Evolutionary conservation across 2,888 invertebrate genomes (phyloP), one percentile per base, ranked within the genome.

Genomic region (Liodrosophila aerea): DNA sequence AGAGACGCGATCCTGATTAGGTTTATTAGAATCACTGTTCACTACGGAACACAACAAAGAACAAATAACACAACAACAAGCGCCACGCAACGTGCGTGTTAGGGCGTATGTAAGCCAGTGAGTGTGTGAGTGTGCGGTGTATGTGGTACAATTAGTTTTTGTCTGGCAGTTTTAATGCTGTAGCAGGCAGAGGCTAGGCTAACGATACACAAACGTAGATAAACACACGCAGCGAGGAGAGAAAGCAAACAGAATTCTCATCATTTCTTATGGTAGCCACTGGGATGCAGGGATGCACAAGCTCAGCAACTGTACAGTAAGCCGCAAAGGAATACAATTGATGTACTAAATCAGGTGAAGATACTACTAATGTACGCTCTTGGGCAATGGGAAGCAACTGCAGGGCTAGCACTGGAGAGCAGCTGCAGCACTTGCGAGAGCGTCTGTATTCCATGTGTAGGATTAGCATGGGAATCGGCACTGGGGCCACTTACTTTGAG

Each of bases 401-500:
- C 46, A 39, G 30, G 46, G 46, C 37, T 30, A 53, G 53, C 46
- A 46, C 3, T 9, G 16, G 5, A 4, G 2, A 4, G 2, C n/a
- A 29, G n/a, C 8, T 37, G 47, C 49, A 39, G 27, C 9, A 53
- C 37, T 47, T 52, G 56, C 16, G 12, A 4, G 70, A 78, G 76
- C 76, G 75, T 11, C 74, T 75, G 86, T 87, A 87, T 85, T 87
- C 84, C 85, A 85, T 85, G 67, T n/a, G 49, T 51, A 50, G 45
- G 53, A 49, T 18, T 47, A 64, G 49, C 44, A 5, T 0, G 7
- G 7, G 7, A 4, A 7, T 22, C 11, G 12, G 22, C 22, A 22
- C 22, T 22, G 3, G 18, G 2, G 5, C 13, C 92, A 68, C 93
- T 93, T 89, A 95, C 98, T 93, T 96, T 96, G 64, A 98, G 92